Evolutionary conservation across 2,797 vertebrate species (phyloP).

Genomic region (Eulemur mongoz): DNA sequence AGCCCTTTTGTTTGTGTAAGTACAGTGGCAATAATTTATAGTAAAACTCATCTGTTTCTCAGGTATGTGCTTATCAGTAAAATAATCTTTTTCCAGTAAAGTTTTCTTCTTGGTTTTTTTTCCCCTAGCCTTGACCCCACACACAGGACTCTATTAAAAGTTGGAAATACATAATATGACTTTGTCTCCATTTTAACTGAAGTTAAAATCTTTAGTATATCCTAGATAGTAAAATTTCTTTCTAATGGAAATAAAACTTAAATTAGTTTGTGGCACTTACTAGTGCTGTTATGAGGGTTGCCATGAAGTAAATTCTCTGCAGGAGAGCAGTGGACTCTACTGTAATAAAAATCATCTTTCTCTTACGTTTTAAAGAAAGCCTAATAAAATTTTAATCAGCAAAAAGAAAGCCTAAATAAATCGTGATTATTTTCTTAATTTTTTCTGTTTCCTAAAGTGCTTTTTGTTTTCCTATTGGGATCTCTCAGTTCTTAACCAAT

Average conservation of each 20-base stretch:
- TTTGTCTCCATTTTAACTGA: neutral
- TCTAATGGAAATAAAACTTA: slow-evolving; percentile 16
- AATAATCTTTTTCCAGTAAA: slow-evolving; percentile 1
- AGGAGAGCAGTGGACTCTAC: neutral
- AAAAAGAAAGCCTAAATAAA: neutral
- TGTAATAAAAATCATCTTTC: neutral
- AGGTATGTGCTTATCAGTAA: neutral
- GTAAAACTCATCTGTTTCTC: neutral
- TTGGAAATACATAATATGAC: neutral
- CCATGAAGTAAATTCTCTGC: neutral
- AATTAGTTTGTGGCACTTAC: neutral
- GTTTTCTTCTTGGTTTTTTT: neutral
- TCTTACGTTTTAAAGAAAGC: slow-evolving; percentile 17
- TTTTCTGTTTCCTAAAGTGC: neutral
- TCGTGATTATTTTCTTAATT: slow-evolving; percentile 17
- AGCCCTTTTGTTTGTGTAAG: neutral
- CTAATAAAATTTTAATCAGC: neutral
- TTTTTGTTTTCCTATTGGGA: neutral
- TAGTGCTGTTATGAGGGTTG: neutral
- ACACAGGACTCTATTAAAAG: neutral
- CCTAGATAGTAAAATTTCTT: neutral
- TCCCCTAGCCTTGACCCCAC: neutral
- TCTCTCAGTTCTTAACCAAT: neutral
- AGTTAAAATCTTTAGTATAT: neutral
- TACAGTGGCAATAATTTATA: neutral